Evolutionary conservation across 2,113 vertebrate species (phyloP).

Genomic region (Cervus canadensis): DNA sequence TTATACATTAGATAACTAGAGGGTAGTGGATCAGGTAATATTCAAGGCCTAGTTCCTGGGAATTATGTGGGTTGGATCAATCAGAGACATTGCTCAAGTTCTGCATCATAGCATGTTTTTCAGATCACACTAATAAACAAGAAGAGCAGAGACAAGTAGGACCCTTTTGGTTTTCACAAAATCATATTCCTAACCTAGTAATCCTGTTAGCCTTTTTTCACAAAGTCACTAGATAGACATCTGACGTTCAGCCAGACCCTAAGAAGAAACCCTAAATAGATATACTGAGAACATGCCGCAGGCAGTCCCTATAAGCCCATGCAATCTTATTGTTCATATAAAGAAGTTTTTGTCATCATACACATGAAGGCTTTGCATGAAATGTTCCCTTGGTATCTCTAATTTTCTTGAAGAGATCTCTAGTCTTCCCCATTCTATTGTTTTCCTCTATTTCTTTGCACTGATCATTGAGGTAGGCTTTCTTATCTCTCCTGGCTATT

Average conservation of each 20-base stretch:
- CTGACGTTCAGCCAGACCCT: background rate
- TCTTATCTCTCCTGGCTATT: background rate
- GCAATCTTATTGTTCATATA: background rate
- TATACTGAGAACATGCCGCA: background rate
- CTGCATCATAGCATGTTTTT: background rate
- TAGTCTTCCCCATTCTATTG: background rate
- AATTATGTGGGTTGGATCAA: background rate
- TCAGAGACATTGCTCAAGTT: background rate
- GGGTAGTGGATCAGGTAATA: background rate
- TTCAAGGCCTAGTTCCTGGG: background rate
- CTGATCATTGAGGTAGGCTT: background rate
- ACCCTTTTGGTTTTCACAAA: background rate
- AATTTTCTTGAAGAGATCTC: background rate
- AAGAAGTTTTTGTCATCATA: background rate
- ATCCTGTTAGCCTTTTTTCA: background rate
- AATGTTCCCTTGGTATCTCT: background rate
- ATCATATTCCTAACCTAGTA: background rate
- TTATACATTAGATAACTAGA: background rate
- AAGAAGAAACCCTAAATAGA: background rate
- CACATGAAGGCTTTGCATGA: background rate
- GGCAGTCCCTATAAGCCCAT: background rate
- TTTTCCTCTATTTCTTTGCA: background rate
- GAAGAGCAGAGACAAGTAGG: background rate
- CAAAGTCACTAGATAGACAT: background rate
- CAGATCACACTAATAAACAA: background rate